These are phyloP conservation scores for Procambarus clarkii DNA, from an alignment of 1,140 invertebrate genomes.

Conservation along the genomic window DNA sequence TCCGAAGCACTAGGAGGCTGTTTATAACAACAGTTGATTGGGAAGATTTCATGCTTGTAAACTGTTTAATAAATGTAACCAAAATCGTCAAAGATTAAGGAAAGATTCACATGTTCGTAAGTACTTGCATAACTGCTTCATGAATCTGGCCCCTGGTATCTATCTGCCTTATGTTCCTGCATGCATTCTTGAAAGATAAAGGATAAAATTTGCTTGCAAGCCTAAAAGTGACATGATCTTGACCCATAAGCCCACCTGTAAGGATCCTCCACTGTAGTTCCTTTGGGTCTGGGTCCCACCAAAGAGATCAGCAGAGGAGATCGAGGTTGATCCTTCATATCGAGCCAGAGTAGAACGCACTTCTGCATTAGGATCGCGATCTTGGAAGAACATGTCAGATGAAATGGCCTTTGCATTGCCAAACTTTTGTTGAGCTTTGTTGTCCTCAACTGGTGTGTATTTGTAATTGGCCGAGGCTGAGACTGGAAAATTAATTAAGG, in stretches of 20 bases:
- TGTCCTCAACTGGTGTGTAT: constrained; percentile 73
- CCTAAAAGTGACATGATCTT: background rate
- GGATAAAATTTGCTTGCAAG: background rate
- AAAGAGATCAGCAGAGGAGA: constrained; percentile 97
- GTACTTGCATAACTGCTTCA: no score
- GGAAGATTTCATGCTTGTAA: no score
- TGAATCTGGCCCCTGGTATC: no score
- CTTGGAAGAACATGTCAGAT: constrained; percentile 95
- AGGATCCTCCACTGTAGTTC: constrained; percentile 73
- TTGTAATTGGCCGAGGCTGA: constrained; percentile 71
- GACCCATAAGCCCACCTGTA: constrained; percentile 37
- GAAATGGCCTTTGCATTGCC: constrained; percentile 97
- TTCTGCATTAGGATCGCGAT: constrained; percentile 76
- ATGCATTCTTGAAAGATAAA: background rate
- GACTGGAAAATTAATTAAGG: constrained; percentile 35
- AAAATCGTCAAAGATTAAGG: no score
- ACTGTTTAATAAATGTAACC: no score
- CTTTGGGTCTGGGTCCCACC: constrained; percentile 79
- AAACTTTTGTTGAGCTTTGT: constrained; percentile 94
- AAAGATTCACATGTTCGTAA: no score
- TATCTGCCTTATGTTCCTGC: no score
- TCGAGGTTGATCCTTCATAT: constrained; percentile 93
- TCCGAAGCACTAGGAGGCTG: no score
- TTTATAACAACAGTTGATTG: no score
- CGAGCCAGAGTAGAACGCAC: constrained; percentile 80